Conservation (phyloP, 2,888 invertebrate species). For the Drosophila gaucha region DNA sequence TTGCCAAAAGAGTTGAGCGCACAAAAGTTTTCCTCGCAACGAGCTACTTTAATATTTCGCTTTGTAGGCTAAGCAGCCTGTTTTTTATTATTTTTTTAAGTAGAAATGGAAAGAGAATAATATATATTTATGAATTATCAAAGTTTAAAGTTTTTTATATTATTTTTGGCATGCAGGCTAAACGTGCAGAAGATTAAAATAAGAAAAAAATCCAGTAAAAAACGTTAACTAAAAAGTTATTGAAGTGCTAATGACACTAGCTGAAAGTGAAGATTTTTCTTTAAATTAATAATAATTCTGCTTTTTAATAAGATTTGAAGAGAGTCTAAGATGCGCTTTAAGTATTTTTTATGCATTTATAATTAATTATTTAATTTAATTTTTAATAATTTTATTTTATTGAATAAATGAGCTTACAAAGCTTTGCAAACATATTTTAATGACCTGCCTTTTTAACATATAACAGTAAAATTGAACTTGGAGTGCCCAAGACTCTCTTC, state of each 20-base stretch:
- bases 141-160: conserved; percentile 23
- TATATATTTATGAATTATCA: conserved; percentile 43
- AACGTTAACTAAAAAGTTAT: not conserved
- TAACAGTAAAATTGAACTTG: not conserved
- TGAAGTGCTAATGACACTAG: not conserved
- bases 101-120: conserved; percentile 35
- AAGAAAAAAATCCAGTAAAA: conserved; percentile 3
- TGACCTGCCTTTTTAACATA: no score
- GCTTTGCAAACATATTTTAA: no score
- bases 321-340: no score
- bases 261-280: not conserved
- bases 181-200: conserved; percentile 12
- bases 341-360: no score
- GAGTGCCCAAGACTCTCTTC: no score
- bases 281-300: no score
- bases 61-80: conserved; percentile 44
- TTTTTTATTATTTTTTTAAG: no score
- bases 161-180: conserved; percentile 48
- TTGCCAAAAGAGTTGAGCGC: conserved; percentile 1
- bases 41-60: conserved; percentile 26
- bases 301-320: no score
- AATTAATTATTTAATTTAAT: no score
- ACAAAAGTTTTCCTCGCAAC: conserved; percentile 40
- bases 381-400: no score
- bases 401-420: no score